Evolutionary conservation across 1,140 invertebrate species (phyloP).

Genomic region (Drosophila elegans): DNA sequence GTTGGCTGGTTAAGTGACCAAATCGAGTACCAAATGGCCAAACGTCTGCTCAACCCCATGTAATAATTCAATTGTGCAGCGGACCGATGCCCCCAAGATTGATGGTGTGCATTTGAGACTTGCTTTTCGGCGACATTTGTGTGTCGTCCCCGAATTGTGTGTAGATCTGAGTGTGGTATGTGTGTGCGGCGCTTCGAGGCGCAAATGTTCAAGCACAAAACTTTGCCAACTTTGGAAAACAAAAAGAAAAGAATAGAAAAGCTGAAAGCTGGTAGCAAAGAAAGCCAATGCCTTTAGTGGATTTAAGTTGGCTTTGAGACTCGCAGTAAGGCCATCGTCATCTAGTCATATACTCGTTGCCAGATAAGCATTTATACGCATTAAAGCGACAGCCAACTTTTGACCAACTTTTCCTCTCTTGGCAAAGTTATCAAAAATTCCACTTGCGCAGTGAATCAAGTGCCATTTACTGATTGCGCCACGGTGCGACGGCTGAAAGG

Average conservation of each 20-base stretch:
- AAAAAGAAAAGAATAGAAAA: conserved; percentile 33
- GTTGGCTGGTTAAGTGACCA: conserved; percentile 71
- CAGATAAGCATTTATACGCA: conserved; percentile 77
- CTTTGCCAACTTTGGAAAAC: conserved; percentile 68
- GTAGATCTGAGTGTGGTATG: conserved; percentile 24
- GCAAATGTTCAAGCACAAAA: conserved; percentile 77
- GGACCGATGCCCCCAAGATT: conserved; percentile 60
- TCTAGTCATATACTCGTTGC: conserved; percentile 62
- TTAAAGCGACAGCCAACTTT: conserved; percentile 78
- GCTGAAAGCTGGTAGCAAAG: conserved; percentile 12
- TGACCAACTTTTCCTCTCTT: conserved; percentile 71
- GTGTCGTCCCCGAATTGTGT: conserved; percentile 77
- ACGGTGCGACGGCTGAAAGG: conserved; percentile 46
- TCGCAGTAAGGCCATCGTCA: conserved; percentile 46
- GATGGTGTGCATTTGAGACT: conserved; percentile 79
- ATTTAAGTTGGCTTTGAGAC: conserved; percentile 74
- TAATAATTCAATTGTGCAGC: conserved; percentile 83
- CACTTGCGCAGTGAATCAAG: conserved; percentile 83
- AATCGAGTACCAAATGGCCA: conserved; percentile 58
- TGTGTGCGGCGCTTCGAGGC: conserved; percentile 53
- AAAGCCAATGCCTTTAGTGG: conserved; percentile 74
- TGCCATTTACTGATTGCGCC: conserved; percentile 82
- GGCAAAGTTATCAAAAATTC: conserved; percentile 83
- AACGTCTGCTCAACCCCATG: conserved; percentile 70
- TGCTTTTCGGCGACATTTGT: conserved; percentile 78